Base-by-base conservation (phyloP, 1,140 invertebrate species). In the Cotesia vestalis region DNA sequence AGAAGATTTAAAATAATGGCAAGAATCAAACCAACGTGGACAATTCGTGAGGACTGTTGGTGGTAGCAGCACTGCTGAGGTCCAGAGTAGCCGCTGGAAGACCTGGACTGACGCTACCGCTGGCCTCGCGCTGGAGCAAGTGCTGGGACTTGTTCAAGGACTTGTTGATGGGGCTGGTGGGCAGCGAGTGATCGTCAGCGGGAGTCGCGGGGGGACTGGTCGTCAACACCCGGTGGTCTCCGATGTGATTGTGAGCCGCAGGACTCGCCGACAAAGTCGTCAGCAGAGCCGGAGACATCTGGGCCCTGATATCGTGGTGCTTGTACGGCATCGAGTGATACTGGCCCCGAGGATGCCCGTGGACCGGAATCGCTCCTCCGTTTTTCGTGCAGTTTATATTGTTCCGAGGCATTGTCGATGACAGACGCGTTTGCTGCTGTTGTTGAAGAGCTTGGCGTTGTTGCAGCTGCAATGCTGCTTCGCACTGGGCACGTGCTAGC, bases 21-120 rank as follows among this genome's bases (percentile, higher is more conserved):
- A 46, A 46, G 40, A 46, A 51, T 51, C 81, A 91, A 40, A 91
- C 91, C 69, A 93, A 85, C 9, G 91, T 93, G 3, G 91, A 92
- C 34, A 93, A 84, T 82, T 93, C 91, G 72, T 92, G 91, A 17
- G 91, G 89, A 20, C 90, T 90, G 75, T 88, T 89, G 4, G 90
- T 90, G 3, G 87, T 90, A 35, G 90, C 89, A 4, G 91, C 90
- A 77, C 90, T 91, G 76, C 91, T 92, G 69, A 92, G 85, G 74
- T 92, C 91, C 34, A 92, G 80, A 20, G 89, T 91, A 0, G 90
- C 88, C 4, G 81, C 72, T 12, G 91, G 89, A 51, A 90, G 82
- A 5, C 90, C 88, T 0, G 91, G 91, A 78, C 90, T 91, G 1
- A 91, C 85, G 70, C 90, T 91, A 11, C 90, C 90, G 63, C 89